Base-by-base conservation (phyloP, 2,797 vertebrate species). In the Crax fasciolata region DNA sequence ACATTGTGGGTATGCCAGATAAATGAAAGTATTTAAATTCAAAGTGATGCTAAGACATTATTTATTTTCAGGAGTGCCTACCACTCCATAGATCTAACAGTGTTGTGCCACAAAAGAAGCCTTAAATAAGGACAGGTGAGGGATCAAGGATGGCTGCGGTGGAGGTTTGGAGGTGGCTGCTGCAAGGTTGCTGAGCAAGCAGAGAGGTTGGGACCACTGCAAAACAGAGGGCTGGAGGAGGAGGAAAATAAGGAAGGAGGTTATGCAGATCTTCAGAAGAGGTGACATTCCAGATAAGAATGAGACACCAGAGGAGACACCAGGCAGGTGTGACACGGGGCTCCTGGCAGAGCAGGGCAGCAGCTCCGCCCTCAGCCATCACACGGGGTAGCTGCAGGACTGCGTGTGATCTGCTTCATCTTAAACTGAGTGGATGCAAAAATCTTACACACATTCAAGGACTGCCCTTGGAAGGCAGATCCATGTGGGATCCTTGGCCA, bases 21-120 rank as follows among this genome's bases (percentile, higher is more conserved):
- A 79, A 91, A 87, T 61, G 46, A 20, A 85, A 71, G 67, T 7
- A 76, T 91, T 93, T 88, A 91, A 91, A 95, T 76, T 19, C 87
- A 72, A 63, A 66, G 63, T 5, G 16, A 72, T 49, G 63, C 12
- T 10, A 90, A 93, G 74, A 27, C 41, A 38, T 35, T 74, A 20
- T 55, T 85, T 49, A 15, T 52, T 94, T 95, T 66, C 49, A 41
- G 38, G 41, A 68, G 27, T 35, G 66, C 52, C 52, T 84, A 32
- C 49, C 61, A 23, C 28, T 75, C n/a, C 59, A 66, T 54, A 76
- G 24, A 25, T 21, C 59, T 70, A 39, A 51, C 18, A 71, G 84
- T 18, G 83, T 23, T 17, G 24, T 92, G 52, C n/a, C 61, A 43
- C 35, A 77, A 84, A 61, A 46, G 5, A 52, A 21, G 2, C 25